Percentiles rank a stretch among this genome's conserved stretches.
Evolutionary conservation across 53 echinoderm and acorn worm genomes (phyloP).

Genomic region (Paracentrotus lividus): DNA sequence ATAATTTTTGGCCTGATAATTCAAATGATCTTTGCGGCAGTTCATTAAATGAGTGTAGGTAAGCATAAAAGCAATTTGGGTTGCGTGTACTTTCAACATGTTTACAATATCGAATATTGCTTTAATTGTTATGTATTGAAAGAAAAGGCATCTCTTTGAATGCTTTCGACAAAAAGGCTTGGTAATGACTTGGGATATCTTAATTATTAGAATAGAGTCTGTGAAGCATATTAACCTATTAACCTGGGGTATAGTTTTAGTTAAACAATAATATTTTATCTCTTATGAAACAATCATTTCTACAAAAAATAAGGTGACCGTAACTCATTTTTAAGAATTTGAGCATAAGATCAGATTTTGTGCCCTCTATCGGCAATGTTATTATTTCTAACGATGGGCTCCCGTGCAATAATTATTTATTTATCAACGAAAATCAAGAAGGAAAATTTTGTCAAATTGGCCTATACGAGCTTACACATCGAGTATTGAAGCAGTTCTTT

Average conservation of each 20-base stretch:
- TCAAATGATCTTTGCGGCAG: constrained; percentile 27
- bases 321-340: too few species aligned
- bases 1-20: background rate
- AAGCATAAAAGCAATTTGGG: background rate
- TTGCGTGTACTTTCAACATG: constrained; percentile 18
- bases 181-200: background rate
- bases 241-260: too few species aligned
- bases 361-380: too few species aligned
- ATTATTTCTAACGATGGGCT: too few species aligned
- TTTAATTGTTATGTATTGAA: background rate
- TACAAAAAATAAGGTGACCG: too few species aligned
- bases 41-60: background rate
- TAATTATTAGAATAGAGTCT: background rate
- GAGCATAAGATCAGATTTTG: too few species aligned
- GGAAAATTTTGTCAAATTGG: too few species aligned
- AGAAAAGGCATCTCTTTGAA: background rate
- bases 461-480: background rate
- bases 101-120: background rate
- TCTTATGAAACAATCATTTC: too few species aligned
- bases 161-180: background rate
- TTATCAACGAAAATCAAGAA: too few species aligned
- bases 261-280: too few species aligned
- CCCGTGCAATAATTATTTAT: too few species aligned
- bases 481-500: background rate
- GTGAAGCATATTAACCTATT: background rate